These are phyloP conservation scores for Habrosyne pyritoides DNA, from an alignment of 2,888 invertebrate genomes.

Conservation along the genomic window DNA sequence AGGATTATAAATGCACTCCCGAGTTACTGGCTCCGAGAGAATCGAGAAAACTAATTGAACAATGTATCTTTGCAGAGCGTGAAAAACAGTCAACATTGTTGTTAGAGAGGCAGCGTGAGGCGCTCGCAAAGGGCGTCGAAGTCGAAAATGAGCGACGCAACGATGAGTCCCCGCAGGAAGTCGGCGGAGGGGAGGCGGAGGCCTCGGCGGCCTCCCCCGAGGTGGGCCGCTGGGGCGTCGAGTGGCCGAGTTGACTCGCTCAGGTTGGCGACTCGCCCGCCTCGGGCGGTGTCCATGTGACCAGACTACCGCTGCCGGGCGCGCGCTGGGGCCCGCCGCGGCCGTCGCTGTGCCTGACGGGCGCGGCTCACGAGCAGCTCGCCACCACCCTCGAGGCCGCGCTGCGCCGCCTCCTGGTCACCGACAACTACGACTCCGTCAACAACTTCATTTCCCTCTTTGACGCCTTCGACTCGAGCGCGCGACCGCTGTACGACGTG, in stretches of 20 bases:
- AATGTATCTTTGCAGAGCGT: slow-evolving; percentile 84
- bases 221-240: slow-evolving; percentile 95
- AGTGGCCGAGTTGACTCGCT: slow-evolving; percentile 99
- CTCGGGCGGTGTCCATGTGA: slow-evolving; percentile 56
- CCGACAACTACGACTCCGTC: slow-evolving; percentile 95
- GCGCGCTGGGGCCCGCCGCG: slow-evolving; percentile 51
- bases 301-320: slow-evolving; percentile 54
- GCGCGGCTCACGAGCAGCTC: slow-evolving; percentile 89
- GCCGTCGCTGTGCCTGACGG: slow-evolving; percentile 41
- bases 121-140: slow-evolving; percentile 83
- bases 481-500: slow-evolving; percentile 85
- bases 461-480: slow-evolving; percentile 85
- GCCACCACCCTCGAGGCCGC: slow-evolving; percentile 91
- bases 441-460: slow-evolving; percentile 90
- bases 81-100: slow-evolving; percentile 87
- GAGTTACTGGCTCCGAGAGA: no score
- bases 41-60: background rate
- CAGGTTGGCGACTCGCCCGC: slow-evolving; percentile 61
- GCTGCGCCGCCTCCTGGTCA: slow-evolving; percentile 90
- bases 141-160: slow-evolving; percentile 56
- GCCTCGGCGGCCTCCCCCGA: slow-evolving; percentile 86
- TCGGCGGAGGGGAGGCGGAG: slow-evolving; percentile 74
- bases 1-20: background rate
- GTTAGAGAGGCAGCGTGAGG: slow-evolving; percentile 86
- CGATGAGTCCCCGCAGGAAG: slow-evolving; percentile 51